Conservation (phyloP, 2,797 vertebrate species). For the Columba guinea region DNA sequence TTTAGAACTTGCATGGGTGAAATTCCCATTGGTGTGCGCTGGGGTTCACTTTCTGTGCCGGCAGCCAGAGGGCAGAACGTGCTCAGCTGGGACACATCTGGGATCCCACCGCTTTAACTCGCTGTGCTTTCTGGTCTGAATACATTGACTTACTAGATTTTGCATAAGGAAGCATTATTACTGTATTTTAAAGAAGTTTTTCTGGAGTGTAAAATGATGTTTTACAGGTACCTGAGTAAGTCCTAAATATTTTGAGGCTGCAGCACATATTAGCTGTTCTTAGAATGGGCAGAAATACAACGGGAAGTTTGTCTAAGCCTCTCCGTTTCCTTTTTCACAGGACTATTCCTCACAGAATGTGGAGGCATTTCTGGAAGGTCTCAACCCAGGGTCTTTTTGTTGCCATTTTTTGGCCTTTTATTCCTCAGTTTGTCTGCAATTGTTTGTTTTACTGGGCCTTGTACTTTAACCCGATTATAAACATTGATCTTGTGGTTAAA, state of each 20-base stretch:
- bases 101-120: not conserved
- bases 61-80: not conserved
- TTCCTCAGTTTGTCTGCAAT: slow-evolving; percentile 94
- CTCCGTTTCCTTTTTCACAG: slow-evolving; percentile 72
- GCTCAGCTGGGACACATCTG: not conserved
- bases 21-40: too few species aligned
- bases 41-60: not conserved
- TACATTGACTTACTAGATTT: not conserved
- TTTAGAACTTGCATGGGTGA: not conserved
- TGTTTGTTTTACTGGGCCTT: slow-evolving; percentile 95
- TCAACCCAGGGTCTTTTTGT: slow-evolving; percentile 89
- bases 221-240: not conserved
- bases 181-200: not conserved
- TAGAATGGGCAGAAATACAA: not conserved
- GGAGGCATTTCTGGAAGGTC: slow-evolving; percentile 89
- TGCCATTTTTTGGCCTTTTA: slow-evolving; percentile 90
- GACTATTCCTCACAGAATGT: slow-evolving; percentile 85
- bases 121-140: not conserved
- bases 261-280: not conserved
- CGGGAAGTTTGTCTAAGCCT: not conserved
- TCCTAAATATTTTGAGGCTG: not conserved
- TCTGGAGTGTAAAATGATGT: not conserved
- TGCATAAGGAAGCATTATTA: too few species aligned
- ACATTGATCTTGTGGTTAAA: slow-evolving; percentile 91
- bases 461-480: slow-evolving; percentile 92